Conservation (phyloP, 2,797 vertebrate genomes). For the Propithecus perrieri region DNA sequence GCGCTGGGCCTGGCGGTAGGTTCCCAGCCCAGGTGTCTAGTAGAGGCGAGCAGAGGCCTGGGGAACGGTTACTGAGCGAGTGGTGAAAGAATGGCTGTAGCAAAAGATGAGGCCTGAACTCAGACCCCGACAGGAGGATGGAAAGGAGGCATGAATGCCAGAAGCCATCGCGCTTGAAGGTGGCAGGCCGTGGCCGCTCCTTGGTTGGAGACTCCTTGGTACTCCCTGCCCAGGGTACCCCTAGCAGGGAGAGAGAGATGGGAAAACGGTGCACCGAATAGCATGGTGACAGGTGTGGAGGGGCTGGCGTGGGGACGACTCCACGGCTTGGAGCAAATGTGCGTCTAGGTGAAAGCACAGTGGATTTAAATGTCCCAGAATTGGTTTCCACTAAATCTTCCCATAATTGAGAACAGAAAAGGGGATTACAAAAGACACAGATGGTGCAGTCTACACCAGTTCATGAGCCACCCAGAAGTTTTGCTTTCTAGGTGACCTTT, state of each 20-base stretch:
- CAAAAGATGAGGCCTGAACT: not conserved
- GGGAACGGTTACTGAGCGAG: not conserved
- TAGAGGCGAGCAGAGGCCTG: not conserved
- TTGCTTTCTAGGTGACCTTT: constrained; percentile 29
- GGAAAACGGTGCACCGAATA: not conserved
- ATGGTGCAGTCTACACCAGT: not conserved
- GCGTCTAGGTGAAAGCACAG: not conserved
- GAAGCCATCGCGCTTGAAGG: not conserved
- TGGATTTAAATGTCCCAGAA: constrained; percentile 53
- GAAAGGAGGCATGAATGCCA: not conserved
- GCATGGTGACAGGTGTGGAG: not conserved
- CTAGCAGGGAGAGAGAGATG: not conserved
- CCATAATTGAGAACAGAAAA: constrained; percentile 38
- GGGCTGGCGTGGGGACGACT: not conserved
- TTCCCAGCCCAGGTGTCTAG: not conserved
- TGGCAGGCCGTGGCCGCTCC: not conserved
- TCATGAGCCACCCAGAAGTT: not conserved
- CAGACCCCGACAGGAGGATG: not conserved
- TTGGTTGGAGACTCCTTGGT: not conserved
- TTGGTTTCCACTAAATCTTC: constrained; percentile 52
- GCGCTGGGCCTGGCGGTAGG: not conserved
- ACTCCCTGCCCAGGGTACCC: not conserved
- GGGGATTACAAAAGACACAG: not conserved
- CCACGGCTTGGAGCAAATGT: not conserved
- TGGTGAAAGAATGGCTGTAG: not conserved